Evolutionary conservation across 2,797 vertebrate species (phyloP).

Genomic region (Brachyalestes nurse): DNA sequence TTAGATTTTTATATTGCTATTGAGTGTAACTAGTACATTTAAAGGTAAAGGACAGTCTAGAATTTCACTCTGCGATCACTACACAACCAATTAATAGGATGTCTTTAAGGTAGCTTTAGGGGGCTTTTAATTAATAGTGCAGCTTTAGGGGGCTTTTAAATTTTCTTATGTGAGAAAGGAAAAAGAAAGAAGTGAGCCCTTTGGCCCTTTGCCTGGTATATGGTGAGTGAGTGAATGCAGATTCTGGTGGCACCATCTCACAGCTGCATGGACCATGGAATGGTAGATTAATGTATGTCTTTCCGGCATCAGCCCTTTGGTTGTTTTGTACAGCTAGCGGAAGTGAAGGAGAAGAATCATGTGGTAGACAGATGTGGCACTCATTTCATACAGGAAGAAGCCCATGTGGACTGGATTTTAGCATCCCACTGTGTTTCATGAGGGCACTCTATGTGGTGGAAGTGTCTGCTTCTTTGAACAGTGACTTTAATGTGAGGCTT

Average conservation of each 20-base stretch:
- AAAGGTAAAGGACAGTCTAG: too few species aligned
- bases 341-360: conserved; percentile 8
- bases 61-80: too few species aligned
- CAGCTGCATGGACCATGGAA: too few species aligned
- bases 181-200: neutral
- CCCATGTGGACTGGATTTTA: conserved; percentile 15
- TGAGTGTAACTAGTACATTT: too few species aligned
- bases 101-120: too few species aligned
- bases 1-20: too few species aligned
- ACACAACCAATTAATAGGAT: too few species aligned
- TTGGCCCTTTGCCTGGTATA: neutral
- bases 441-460: neutral
- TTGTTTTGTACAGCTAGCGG: conserved; percentile 11
- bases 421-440: neutral
- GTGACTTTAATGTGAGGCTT: neutral
- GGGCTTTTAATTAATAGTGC: too few species aligned
- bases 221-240: neutral
- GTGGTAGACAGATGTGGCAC: conserved; percentile 44
- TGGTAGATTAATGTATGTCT: conserved; percentile 6
- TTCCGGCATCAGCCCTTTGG: neutral
- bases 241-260: neutral
- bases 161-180: neutral
- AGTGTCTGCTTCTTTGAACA: conserved; percentile 2
- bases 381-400: conserved; percentile 22
- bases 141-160: too few species aligned